Evolutionary conservation across 2,113 vertebrate species (phyloP), one percentile per base, ranked within the genome.

Genomic region (Stigmatopora argus): DNA sequence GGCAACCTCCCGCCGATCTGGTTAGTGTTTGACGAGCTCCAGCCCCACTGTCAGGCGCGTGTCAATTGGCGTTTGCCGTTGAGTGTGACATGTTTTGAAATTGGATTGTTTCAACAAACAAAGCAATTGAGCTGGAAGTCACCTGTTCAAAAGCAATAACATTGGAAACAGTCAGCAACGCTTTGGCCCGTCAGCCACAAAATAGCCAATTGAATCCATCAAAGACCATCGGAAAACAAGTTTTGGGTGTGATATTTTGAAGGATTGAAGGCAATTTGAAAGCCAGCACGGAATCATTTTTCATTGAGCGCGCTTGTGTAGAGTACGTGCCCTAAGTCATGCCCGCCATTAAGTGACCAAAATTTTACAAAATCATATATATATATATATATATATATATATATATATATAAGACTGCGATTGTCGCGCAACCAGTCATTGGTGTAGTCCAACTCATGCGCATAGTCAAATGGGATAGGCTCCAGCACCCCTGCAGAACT

Each of bases 41-140:
- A 31, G 66, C 62, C 57, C 1, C 1, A 21, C 19, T 34, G 58
- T 19, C 35, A 61, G 56, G 35, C 23, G 59, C 46, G 46, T 38
- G 62, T 56, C 53, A 72, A 79, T 69, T 69, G 46, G 52, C 62
- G 1, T 17, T 48, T 65, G n/a, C 47, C 47, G 44, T 57, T 26
- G 67, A 23, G 66, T 72, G 78, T 85, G 83, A 82, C 77, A 62
- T 70, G 75, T 55, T 82, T 83, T 47, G 17, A 67, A 73, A 85
- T 66, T 0, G 49, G 69, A 56, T 58, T 14, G 78, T 85, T 79
- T 66, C 21, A 26, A 72, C 48, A 77, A 70, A 68, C 62, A 58
- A 65, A 66, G 12, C 41, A 66, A 47, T 18, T 53, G 67, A 59
- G 34, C 55, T 35, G 48, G 8, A 70, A 60, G 66, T 14, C 31